Evolutionary conservation across 2,888 invertebrate genomes (phyloP), one percentile per base, ranked within the genome.

Genomic region (Leptarthrus brevirostris): DNA sequence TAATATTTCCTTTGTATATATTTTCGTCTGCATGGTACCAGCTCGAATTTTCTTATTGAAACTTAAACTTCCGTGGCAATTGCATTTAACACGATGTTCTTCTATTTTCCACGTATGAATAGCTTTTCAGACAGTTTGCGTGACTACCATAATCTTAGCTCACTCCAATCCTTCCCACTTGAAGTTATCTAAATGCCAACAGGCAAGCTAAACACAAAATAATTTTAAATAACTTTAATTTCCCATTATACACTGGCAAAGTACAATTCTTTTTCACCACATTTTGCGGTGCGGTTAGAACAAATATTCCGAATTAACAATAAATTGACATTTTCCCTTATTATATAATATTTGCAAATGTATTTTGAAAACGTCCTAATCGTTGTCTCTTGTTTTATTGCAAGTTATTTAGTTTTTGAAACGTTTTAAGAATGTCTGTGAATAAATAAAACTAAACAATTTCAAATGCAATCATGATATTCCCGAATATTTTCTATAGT

Each of bases 291-390:
- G 22, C 64, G 22, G 22, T 47, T 47, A 44, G 64, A 64, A 40
- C 64, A 64, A 44, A 34, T 64, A 44, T 64, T 64, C 26, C 26
- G 64, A 64, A 64, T 64, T 47, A 64, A 64, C 64, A 64, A 47
- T 64, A 64, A 64, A 64, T 64, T 64, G 64, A 64, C 64, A 64
- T 56, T 56, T 56, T 14, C 26, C 24, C 56, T 30, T 56, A 56
- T 56, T 24, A 30, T 24, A 14, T 56, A 56, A 56, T 30, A 56
- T 26, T 56, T 54, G n/a, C n/a, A 53, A 53, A 53, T 53, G 20
- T 53, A 53, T 30, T 44, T 14, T 56, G 26, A 53, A 53, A 53
- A 61, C 61, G 40, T 40, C 61, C 16, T 20, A 20, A 18, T 56
- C 16, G 14, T 12, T 58, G 34, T 30, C 16, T 64, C 24, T 64